Evolutionary conservation across 2,888 invertebrate species (phyloP).

Genomic region (Anthoptus insignis): DNA sequence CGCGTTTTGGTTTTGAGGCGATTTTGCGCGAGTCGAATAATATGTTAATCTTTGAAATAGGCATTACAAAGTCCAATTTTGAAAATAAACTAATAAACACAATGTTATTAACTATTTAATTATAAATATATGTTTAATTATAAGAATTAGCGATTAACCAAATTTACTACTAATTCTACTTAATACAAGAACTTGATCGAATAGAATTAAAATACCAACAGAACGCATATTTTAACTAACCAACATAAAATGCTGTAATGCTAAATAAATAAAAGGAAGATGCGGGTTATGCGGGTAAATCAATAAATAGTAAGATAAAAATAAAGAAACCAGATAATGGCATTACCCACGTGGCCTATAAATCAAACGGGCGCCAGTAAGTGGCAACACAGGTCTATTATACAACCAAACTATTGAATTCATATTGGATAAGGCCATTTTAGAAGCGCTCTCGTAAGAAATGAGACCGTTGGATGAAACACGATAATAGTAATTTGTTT

Average conservation of each 20-base stretch:
- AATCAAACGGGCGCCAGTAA: conserved; percentile 31
- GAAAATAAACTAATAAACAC: background rate
- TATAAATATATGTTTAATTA: too few species aligned
- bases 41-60: too few species aligned
- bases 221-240: background rate
- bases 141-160: too few species aligned
- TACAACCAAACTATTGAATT: conserved; percentile 25
- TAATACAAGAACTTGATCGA: too few species aligned
- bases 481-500: conserved; percentile 31
- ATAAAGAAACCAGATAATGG: conserved; percentile 20
- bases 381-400: conserved; percentile 30
- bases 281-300: conserved; percentile 12
- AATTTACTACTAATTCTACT: too few species aligned
- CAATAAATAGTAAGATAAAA: conserved; percentile 9
- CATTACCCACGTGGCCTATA: conserved; percentile 21
- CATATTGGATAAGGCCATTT: conserved; percentile 30
- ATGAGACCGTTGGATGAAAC: conserved; percentile 27
- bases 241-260: background rate
- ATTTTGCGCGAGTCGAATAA: background rate
- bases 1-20: background rate
- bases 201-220: background rate
- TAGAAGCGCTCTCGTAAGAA: conserved; percentile 30
- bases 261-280: conserved; percentile 16
- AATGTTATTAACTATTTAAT: too few species aligned
- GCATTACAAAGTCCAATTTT: too few species aligned